Evolutionary conservation across 2,797 vertebrate genomes (phyloP).

Genomic region (Tympanoctomys barrerae): DNA sequence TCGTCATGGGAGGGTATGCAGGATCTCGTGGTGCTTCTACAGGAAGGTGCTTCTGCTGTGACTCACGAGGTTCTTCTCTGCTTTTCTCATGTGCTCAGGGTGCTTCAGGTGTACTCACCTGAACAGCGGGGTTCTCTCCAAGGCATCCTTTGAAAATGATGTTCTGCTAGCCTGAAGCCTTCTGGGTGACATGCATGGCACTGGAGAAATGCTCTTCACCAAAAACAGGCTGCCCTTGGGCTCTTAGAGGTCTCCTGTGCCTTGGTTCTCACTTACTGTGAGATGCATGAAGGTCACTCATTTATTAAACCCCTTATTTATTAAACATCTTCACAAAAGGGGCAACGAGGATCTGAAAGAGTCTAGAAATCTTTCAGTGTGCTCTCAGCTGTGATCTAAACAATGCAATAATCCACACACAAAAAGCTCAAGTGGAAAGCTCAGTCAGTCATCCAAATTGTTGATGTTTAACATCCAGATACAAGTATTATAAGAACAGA

Average conservation of each 20-base stretch:
- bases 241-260: background rate
- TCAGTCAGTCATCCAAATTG: background rate
- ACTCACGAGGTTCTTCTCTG: conserved; percentile 68
- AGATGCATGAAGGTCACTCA: background rate
- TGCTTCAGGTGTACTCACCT: conserved; percentile 59
- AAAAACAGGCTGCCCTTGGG: conserved; percentile 38
- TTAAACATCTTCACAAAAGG: conserved; percentile 23
- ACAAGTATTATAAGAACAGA: background rate
- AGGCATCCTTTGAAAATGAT: conserved; percentile 59
- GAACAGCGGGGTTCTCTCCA: conserved; percentile 68
- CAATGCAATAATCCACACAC: background rate
- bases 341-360: background rate
- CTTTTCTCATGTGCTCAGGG: conserved; percentile 50
- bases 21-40: conserved; percentile 69
- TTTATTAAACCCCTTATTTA: background rate
- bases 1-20: conserved; percentile 66
- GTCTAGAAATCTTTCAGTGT: background rate
- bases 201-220: conserved; percentile 30
- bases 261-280: background rate
- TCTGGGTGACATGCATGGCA: background rate
- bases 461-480: background rate
- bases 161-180: conserved; percentile 24
- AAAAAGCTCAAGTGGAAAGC: background rate
- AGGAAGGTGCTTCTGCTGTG: conserved; percentile 60
- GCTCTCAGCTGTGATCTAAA: conserved; percentile 26